Conservation (phyloP, 2,888 invertebrate genomes). For the Callyntrura sp. region DNA sequence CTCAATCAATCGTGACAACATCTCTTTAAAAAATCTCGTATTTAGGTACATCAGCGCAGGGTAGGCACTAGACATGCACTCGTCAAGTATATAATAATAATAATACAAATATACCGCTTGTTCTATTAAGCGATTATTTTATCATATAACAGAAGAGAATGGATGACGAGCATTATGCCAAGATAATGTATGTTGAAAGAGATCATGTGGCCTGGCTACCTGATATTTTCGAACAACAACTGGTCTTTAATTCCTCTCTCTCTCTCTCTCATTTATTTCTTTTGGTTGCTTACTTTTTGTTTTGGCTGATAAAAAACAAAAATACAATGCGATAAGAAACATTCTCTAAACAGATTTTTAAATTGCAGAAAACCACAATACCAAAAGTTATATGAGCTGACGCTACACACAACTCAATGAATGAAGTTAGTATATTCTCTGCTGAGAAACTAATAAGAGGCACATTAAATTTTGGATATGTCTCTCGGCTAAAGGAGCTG, state of each 20-base stretch:
- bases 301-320: slow-evolving; percentile 23
- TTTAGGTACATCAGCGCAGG: neutral
- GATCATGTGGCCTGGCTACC: slow-evolving; percentile 38
- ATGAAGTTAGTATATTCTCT: too few species aligned
- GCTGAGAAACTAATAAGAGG: neutral
- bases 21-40: neutral
- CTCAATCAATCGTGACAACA: slow-evolving; percentile 10
- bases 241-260: neutral
- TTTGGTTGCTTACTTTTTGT: slow-evolving; percentile 13
- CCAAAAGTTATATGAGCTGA: neutral
- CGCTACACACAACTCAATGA: too few species aligned
- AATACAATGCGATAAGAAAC: neutral
- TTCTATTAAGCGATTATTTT: neutral
- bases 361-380: slow-evolving; percentile 16
- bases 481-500: slow-evolving; percentile 3
- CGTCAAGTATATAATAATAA: too few species aligned
- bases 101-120: too few species aligned
- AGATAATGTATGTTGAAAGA: slow-evolving; percentile 6
- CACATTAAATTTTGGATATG: slow-evolving; percentile 47
- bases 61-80: too few species aligned
- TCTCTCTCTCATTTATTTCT: slow-evolving; percentile 3
- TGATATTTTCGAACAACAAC: slow-evolving; percentile 20
- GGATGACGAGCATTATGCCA: slow-evolving; percentile 8
- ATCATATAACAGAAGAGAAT: neutral
- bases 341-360: neutral